A percentile compares a stretch with the other conserved stretches of the same genome.
Evolutionary conservation across 2,888 invertebrate genomes (phyloP).

Genomic region (Lepidochrysops patricia): DNA sequence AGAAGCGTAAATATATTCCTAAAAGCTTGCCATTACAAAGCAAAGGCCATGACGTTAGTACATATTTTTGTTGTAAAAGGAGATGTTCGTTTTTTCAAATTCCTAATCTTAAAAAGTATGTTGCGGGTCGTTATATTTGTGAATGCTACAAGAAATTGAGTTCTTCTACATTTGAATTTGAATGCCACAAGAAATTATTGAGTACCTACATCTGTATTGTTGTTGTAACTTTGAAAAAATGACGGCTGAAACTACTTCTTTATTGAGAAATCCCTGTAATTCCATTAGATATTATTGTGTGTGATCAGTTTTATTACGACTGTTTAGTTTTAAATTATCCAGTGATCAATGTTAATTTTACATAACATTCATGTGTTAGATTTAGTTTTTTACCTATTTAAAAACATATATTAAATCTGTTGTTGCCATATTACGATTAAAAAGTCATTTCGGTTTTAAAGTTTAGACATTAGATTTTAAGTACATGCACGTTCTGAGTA

Average conservation of each 20-base stretch:
- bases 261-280: background rate
- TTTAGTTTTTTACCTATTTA: background rate
- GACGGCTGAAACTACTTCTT: too few species aligned
- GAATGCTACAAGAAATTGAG: too few species aligned
- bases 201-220: too few species aligned
- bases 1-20: background rate
- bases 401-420: background rate
- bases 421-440: background rate
- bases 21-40: background rate
- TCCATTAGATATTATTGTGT: constrained; percentile 9
- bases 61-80: background rate
- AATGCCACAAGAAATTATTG: too few species aligned
- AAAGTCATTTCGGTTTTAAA: background rate
- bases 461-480: background rate
- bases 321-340: background rate
- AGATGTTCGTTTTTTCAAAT: background rate
- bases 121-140: background rate
- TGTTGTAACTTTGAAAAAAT: too few species aligned
- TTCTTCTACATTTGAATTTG: too few species aligned
- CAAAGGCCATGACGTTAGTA: background rate
- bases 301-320: background rate
- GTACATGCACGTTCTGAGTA: background rate
- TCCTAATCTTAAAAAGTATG: background rate
- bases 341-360: background rate
- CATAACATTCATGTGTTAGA: background rate